Conservation (phyloP, 1,140 invertebrate genomes). For the Aphis gossypii region DNA sequence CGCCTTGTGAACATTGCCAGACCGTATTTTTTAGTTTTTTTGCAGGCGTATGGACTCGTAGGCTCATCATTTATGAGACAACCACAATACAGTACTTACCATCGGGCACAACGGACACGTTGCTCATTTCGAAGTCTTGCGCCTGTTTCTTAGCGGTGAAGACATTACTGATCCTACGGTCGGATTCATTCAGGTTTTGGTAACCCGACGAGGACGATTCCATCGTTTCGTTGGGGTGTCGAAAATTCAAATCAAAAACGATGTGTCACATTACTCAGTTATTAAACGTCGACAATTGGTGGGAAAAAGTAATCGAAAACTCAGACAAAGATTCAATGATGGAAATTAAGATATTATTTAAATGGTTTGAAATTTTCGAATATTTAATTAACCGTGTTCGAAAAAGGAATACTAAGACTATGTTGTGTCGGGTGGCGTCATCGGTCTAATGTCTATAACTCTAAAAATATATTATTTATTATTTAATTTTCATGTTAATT, state of each 20-base stretch:
- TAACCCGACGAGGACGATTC: conserved; percentile 5
- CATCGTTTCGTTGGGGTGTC: neutral
- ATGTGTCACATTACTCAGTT: neutral
- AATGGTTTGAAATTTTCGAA: neutral
- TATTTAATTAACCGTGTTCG: neutral
- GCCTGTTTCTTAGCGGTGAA: conserved; percentile 61
- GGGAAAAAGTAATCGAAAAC: neutral
- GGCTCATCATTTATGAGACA: neutral
- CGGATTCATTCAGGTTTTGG: neutral
- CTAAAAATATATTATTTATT: too few species aligned
- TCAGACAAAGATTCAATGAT: neutral
- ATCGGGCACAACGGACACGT: conserved; percentile 81
- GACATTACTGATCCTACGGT: conserved; percentile 15
- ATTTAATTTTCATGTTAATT: too few species aligned
- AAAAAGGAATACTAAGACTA: neutral
- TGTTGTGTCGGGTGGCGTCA: neutral
- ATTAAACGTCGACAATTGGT: neutral
- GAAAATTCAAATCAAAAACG: neutral
- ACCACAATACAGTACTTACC: conserved; percentile 67
- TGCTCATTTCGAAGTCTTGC: conserved; percentile 79
- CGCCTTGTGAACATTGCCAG: too few species aligned
- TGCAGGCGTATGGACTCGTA: neutral
- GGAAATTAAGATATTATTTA: neutral
- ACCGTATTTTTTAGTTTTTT: neutral
- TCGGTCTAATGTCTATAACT: too few species aligned